These are phyloP conservation scores for Fistularia tabacaria DNA, from an alignment of 2,797 vertebrate genomes.

Conservation along the genomic window DNA sequence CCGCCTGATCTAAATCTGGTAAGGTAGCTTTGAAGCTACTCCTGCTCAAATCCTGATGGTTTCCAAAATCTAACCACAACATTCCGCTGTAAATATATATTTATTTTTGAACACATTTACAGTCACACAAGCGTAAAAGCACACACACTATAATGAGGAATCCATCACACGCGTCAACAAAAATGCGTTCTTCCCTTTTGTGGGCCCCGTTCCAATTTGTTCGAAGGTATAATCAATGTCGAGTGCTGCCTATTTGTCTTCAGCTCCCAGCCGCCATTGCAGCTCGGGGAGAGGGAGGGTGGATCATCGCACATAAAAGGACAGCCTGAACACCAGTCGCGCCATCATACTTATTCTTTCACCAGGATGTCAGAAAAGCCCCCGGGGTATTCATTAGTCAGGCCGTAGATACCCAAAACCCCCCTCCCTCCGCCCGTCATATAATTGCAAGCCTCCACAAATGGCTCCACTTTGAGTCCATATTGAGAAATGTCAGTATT, in stretches of 20 bases:
- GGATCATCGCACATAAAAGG: constrained; percentile 41
- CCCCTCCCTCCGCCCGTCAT: constrained; percentile 21
- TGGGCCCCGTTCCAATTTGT: constrained; percentile 24
- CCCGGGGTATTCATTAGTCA: constrained; percentile 69
- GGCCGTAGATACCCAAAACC: constrained; percentile 4
- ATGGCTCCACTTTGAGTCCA: constrained; percentile 61
- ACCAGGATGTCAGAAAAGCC: constrained; percentile 42
- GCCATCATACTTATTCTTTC: constrained; percentile 52
- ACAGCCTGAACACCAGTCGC: constrained; percentile 45
- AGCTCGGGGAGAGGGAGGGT: no score
- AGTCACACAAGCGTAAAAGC: no score
- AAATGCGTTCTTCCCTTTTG: constrained; percentile 10
- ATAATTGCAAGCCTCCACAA: constrained; percentile 60
- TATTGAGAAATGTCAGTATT: constrained; percentile 43
- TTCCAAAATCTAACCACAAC: no score
- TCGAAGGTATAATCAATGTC: constrained; percentile 58
- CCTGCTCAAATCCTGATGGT: no score
- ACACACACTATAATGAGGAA: constrained; percentile 23
- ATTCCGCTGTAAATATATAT: no score
- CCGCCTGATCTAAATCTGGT: no score
- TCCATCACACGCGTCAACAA: constrained; percentile 29
- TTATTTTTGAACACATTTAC: no score
- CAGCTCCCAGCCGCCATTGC: constrained; percentile 7
- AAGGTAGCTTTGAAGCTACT: no score
- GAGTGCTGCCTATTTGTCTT: constrained; percentile 44